Base-by-base conservation (phyloP, 2,113 vertebrate genomes). In the Lophotis ruficrista region DNA sequence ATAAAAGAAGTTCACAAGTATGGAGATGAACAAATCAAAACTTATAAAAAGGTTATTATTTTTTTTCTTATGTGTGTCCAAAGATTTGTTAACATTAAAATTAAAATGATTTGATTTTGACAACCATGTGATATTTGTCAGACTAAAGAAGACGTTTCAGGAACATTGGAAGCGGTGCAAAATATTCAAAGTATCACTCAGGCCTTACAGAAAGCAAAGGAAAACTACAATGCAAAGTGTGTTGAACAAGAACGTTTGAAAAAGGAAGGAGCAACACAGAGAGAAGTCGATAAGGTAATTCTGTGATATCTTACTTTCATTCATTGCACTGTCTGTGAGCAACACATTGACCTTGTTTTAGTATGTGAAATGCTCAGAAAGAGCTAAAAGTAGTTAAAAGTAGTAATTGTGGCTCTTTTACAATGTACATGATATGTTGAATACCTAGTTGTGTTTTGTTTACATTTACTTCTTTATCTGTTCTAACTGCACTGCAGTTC, bases 1-100 rank as follows among this genome's bases (percentile, higher is more conserved):
- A 99, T 99, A 96, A 99, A 99, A 94, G 99, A 99, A 96, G 99
- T 99, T 84, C 99, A 99, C 91, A 99, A 99, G 83, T 99, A 99
- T 80, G 99, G 99, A 89, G 99, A 99, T 77, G 99, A 99, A 81
- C 99, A 99, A 97, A 98, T 99, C 95, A 99, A 99, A 97, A 98
- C 99, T 89, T 99, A 99, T 97, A 99, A 99, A 97, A 99, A 99
- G 99, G 99, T 99, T 96, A 93, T 57, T 57, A 13, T n/a, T 21
- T 95, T 54, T 83, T 93, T 91, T 64, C 14, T 65, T 62, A 71
- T 45, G 10, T 8, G 7, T 84, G 17, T 72, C 14, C 33, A 93
- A 24, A 72, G 23, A 84, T 43, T 96, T 89, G 7, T 82, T 92
- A 68, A 62, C 2, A 27, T 43, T 93, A 45, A 94, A 24, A 72